Evolutionary conservation across 1,140 invertebrate genomes (phyloP).

Genomic region (Leptoteleia sp.): DNA sequence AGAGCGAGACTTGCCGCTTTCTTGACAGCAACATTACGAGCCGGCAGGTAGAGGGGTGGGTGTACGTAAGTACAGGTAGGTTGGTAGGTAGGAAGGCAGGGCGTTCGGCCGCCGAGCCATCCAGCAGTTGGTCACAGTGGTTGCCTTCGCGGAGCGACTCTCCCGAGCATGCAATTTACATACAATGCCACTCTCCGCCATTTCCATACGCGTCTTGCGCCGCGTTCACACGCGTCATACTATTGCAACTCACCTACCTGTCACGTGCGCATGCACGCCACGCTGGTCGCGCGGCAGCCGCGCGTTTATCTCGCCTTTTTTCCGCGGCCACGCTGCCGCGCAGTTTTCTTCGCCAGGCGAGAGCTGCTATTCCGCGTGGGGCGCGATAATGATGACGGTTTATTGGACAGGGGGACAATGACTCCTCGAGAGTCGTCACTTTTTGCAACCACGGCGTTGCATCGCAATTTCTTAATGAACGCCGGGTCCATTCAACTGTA

Average conservation of each 20-base stretch:
- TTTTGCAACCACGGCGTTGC: too few relatives aligned
- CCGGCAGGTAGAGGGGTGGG: constrained; percentile 59
- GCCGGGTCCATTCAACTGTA: too few relatives aligned
- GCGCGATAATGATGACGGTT: constrained; percentile 5
- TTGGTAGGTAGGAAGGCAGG: constrained; percentile 59
- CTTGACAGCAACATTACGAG: constrained; percentile 78
- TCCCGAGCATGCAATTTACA: constrained; percentile 76
- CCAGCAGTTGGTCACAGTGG: constrained; percentile 76
- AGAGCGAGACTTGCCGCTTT: constrained; percentile 74
- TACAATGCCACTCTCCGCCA: constrained; percentile 73
- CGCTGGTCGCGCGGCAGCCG: constrained; percentile 45
- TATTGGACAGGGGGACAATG: constrained; percentile 1
- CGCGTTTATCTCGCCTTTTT: constrained; percentile 43
- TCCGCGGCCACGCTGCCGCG: constrained; percentile 24
- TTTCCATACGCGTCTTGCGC: constrained; percentile 71
- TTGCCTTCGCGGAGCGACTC: constrained; percentile 71
- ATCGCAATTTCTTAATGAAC: too few relatives aligned
- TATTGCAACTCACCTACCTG: constrained; percentile 66
- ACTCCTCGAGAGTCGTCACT: neutral
- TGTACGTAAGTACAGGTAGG: constrained; percentile 62
- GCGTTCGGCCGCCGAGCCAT: constrained; percentile 55
- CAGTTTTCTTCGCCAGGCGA: constrained; percentile 14
- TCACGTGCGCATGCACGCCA: constrained; percentile 53
- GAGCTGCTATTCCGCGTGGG: constrained; percentile 5
- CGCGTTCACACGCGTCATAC: constrained; percentile 76